These are phyloP conservation scores for Cheumatopsyche charites DNA, from an alignment of 1,140 invertebrate genomes.

Conservation along the genomic window DNA sequence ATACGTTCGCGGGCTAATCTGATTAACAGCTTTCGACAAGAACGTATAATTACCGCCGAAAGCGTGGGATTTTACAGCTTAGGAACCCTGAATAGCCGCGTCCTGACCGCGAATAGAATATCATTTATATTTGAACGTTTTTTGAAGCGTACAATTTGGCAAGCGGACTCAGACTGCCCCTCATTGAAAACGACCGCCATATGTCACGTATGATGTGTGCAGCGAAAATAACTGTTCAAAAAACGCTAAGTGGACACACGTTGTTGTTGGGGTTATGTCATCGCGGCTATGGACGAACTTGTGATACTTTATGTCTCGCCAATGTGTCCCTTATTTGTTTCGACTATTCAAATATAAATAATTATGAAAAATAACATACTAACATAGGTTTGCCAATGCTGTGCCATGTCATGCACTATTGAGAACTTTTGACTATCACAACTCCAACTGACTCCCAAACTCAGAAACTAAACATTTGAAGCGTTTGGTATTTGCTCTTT, in stretches of 20 bases:
- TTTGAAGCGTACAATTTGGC: slow-evolving; percentile 15
- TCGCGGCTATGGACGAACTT: not conserved
- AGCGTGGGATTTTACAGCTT: slow-evolving; percentile 9
- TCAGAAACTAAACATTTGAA: too few species aligned
- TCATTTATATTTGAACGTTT: not conserved
- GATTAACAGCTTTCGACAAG: slow-evolving; percentile 2
- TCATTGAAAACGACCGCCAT: slow-evolving; percentile 13
- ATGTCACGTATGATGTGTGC: not conserved
- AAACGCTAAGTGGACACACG: not conserved
- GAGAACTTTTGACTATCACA: too few species aligned
- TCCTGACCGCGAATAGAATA: not conserved
- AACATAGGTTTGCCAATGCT: too few species aligned
- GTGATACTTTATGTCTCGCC: too few species aligned
- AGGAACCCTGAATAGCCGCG: not conserved
- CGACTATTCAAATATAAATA: too few species aligned
- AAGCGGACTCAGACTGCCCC: not conserved
- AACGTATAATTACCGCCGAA: slow-evolving; percentile 11
- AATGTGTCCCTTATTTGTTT: too few species aligned
- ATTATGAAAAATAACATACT: too few species aligned
- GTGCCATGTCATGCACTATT: too few species aligned
- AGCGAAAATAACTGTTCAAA: not conserved
- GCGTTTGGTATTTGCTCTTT: too few species aligned
- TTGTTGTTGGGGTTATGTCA: too few species aligned
- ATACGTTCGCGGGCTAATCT: not conserved
- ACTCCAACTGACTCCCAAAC: too few species aligned